Evolutionary conservation across 2,797 vertebrate species (phyloP), one percentile per base, ranked within the genome.

Genomic region (Sebastes trivittatus): DNA sequence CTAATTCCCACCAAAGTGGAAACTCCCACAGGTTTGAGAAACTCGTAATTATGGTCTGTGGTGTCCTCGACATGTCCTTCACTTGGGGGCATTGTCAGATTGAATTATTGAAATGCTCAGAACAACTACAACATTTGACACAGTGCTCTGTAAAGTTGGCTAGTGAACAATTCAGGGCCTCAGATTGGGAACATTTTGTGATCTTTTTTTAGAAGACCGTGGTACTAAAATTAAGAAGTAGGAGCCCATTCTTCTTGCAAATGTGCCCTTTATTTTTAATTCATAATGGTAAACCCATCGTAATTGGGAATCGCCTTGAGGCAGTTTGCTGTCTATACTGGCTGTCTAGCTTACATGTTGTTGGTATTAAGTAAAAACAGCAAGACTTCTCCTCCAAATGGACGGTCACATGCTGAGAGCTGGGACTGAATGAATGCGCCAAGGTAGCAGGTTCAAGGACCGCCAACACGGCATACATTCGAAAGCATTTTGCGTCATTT

Each of bases 61-160:
- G 25, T 81, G 81, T 88, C 83, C 90, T 89, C 25, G 3, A 67
- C 69, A 72, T 58, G 70, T 81, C 87, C 89, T 91, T 83, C 22
- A 84, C 82, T 86, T 10, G 52, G 32, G 84, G 86, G 61, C 61
- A 69, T 79, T 91, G 92, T 91, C 90, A 87, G 75, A 78, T 61
- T 85, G 72, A 86, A 89, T 92, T 88, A 91, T 80, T 77, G 68
- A 85, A 89, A 78, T 27, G 29, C 64, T 83, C 54, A 8, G 59
- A 85, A 71, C 77, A 58, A 75, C 81, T 59, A 52, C 61, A 77
- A 65, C 59, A 75, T 74, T 72, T 75, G 75, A 79, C 78, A 49
- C 72, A 59, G 59, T 60, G 52, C 56, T 77, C 77, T 71, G 49
- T 23, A 10, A 23, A 62, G 49, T 49, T 55, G 18, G 55, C 27